These are phyloP conservation scores for Drosophila rellima DNA, from an alignment of 2,888 invertebrate genomes.

Conservation along the genomic window DNA sequence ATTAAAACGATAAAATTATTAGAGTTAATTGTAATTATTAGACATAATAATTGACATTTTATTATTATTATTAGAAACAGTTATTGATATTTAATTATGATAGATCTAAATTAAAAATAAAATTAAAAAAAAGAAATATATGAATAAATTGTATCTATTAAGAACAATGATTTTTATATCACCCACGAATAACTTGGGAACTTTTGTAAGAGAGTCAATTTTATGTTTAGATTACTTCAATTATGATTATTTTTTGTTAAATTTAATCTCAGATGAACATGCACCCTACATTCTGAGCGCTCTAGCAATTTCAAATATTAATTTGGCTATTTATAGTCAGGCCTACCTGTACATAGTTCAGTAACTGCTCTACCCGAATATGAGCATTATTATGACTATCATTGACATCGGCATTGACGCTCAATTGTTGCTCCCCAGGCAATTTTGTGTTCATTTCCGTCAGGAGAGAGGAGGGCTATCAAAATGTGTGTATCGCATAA, in stretches of 20 bases:
- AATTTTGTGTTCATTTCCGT: conserved; percentile 73
- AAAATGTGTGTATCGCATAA: conserved; percentile 68
- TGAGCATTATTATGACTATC: conserved; percentile 51
- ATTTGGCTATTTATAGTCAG: conserved; percentile 24
- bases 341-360: background rate
- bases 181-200: too few species aligned
- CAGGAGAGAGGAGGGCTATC: conserved; percentile 45
- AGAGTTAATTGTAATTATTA: too few species aligned
- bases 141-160: too few species aligned
- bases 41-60: too few species aligned
- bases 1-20: too few species aligned
- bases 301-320: conserved; percentile 20
- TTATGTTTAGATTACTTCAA: background rate
- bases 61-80: too few species aligned
- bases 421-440: conserved; percentile 62
- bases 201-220: too few species aligned
- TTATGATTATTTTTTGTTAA: background rate
- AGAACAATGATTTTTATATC: too few species aligned
- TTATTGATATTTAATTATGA: too few species aligned
- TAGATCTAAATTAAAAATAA: too few species aligned
- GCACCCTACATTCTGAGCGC: background rate
- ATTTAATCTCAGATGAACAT: background rate
- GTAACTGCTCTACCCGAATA: background rate
- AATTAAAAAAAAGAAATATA: too few species aligned
- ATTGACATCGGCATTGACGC: conserved; percentile 52